Percentiles rank a stretch among this genome's conserved stretches.
Conservation (phyloP, 2,113 vertebrate genomes). For the Lamprologus speciosus region DNA sequence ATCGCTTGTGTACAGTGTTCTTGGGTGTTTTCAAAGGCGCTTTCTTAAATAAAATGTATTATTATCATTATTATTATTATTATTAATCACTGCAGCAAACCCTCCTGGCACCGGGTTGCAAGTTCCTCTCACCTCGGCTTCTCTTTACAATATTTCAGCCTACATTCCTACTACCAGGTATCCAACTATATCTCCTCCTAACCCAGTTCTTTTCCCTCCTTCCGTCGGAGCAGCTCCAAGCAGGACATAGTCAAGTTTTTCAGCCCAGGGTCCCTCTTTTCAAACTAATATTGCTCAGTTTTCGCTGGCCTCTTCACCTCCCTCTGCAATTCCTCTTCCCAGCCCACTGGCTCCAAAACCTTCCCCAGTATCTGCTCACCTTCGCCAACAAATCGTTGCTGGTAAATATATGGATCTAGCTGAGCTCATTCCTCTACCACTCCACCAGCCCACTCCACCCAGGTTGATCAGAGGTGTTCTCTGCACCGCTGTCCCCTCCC, state of each 20-base stretch:
- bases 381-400: neutral
- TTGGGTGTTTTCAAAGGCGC: neutral
- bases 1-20: neutral
- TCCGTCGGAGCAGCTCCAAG: fast-evolving
- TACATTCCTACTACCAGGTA: neutral
- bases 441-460: neutral
- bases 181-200: neutral
- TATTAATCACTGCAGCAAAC: neutral
- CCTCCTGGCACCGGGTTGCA: neutral
- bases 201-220: neutral
- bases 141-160: neutral
- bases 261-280: fast-evolving
- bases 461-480: neutral
- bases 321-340: neutral
- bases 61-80: neutral
- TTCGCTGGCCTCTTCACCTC: neutral
- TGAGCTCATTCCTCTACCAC: neutral
- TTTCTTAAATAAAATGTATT: neutral
- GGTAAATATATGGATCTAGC: neutral
- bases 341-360: neutral
- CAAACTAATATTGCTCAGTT: neutral
- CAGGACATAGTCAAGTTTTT: neutral
- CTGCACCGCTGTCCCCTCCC: neutral
- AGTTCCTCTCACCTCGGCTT: neutral
- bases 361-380: neutral